Percentiles rank a stretch among this genome's conserved stretches.
Evolutionary conservation across 2,797 vertebrate genomes (phyloP).

Genomic region (Chelon labrosus): DNA sequence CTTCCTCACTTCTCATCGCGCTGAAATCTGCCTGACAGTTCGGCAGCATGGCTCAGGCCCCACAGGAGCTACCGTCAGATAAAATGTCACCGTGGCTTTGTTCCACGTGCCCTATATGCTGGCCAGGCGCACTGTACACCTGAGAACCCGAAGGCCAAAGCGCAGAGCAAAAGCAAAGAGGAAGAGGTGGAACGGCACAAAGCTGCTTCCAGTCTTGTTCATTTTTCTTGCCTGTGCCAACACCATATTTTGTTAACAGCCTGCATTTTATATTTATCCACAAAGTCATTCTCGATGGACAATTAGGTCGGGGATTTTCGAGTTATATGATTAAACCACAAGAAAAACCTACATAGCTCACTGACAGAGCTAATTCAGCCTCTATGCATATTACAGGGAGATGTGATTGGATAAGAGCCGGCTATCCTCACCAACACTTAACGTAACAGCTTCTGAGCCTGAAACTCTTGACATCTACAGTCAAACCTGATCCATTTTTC

Average conservation of each 20-base stretch:
- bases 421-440: conserved; percentile 38
- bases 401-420: conserved; percentile 46
- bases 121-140: conserved; percentile 73
- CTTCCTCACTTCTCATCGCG: conserved; percentile 72
- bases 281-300: conserved; percentile 58
- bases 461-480: conserved; percentile 58
- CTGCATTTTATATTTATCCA: conserved; percentile 57
- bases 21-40: conserved; percentile 85
- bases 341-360: conserved; percentile 60
- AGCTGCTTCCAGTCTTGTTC: conserved; percentile 27
- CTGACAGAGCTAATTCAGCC: conserved; percentile 44
- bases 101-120: conserved; percentile 77
- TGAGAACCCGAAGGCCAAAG: conserved; percentile 60
- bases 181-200: conserved; percentile 17
- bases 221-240: conserved; percentile 23
- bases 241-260: conserved; percentile 27
- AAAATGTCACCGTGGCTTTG: conserved; percentile 85
- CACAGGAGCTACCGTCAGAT: conserved; percentile 82
- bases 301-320: conserved; percentile 57
- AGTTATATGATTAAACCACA: conserved; percentile 58
- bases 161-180: conserved; percentile 11
- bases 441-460: conserved; percentile 54
- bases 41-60: conserved; percentile 73
- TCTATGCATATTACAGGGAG: conserved; percentile 12
- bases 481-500: conserved; percentile 53